phyloP scores from a whole-genome alignment of 2,888 invertebrate species.

The Drosophila pullipes region DNA sequence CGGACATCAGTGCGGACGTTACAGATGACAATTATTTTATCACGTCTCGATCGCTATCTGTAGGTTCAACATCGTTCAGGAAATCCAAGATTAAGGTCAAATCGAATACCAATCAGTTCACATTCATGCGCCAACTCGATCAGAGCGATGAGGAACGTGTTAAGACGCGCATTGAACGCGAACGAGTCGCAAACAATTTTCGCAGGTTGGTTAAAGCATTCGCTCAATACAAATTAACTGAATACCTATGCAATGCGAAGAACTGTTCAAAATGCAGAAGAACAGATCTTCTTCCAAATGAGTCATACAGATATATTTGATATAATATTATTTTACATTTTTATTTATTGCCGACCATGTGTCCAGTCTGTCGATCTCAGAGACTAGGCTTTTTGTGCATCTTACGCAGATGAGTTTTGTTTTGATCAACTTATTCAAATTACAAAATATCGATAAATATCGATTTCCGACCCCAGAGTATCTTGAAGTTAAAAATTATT shows the following conservation, averaged over 20 bases:
- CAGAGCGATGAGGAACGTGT: constrained; percentile 16
- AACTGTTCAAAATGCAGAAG: neutral
- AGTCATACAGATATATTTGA: neutral
- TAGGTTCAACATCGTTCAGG: neutral
- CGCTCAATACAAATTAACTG: neutral
- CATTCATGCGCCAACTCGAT: constrained; percentile 57
- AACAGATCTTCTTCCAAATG: neutral
- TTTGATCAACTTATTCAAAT: neutral
- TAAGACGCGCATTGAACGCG: constrained; percentile 26
- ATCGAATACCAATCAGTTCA: constrained; percentile 28
- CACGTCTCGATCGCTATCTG: neutral
- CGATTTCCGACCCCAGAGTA: fast-evolving
- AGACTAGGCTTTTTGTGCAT: neutral
- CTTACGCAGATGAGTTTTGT: neutral
- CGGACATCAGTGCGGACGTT: constrained; percentile 11
- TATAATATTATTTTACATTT: too few relatives aligned
- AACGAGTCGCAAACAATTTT: constrained; percentile 48
- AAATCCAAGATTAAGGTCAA: neutral
- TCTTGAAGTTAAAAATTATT: neutral
- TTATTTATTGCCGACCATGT: neutral
- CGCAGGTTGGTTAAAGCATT: constrained; percentile 30
- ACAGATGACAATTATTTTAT: constrained; percentile 19
- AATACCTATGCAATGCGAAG: neutral
- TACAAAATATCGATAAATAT: neutral
- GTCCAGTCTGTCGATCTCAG: neutral